Conservation (phyloP, 2,797 vertebrate genomes). For the Cirrhinus molitorella region DNA sequence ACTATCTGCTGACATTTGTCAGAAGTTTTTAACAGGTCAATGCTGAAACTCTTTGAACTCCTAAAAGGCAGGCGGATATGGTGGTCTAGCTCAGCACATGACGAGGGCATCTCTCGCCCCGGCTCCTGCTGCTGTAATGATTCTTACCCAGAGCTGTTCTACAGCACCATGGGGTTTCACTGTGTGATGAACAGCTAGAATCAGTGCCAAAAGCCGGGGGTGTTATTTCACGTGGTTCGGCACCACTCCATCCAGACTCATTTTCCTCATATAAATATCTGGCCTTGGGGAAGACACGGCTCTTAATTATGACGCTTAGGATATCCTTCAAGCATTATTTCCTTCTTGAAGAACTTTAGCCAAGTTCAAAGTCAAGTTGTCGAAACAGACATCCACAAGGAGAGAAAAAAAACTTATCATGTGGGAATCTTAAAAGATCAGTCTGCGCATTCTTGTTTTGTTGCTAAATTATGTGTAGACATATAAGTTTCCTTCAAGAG, state of each 20-base stretch:
- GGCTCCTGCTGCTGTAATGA: constrained; percentile 66
- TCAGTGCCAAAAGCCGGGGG: constrained; percentile 67
- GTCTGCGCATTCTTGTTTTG: not conserved
- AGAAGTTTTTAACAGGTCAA: constrained; percentile 50
- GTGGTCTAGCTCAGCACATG: constrained; percentile 57
- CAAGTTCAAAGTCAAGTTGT: constrained; percentile 17
- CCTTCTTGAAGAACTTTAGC: constrained; percentile 55
- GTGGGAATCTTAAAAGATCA: constrained; percentile 10
- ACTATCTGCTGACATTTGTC: not conserved
- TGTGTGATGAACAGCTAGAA: constrained; percentile 58
- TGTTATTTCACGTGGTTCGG: constrained; percentile 70
- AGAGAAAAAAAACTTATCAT: not conserved
- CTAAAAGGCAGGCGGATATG: constrained; percentile 56
- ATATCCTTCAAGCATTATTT: constrained; percentile 72
- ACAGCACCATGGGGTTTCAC: constrained; percentile 60
- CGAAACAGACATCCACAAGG: constrained; percentile 18
- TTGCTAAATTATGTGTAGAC: constrained; percentile 44
- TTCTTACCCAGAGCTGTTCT: constrained; percentile 70
- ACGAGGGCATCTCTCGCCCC: constrained; percentile 68
- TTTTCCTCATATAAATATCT: constrained; percentile 69
- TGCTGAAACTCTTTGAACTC: constrained; percentile 61
- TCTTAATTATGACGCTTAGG: constrained; percentile 54
- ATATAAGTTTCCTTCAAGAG: not conserved
- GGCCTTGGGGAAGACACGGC: constrained; percentile 68
- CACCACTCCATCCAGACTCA: constrained; percentile 65